These are phyloP conservation scores for Silurus glanis DNA, from an alignment of 2,113 vertebrate species.

Conservation along the genomic window DNA sequence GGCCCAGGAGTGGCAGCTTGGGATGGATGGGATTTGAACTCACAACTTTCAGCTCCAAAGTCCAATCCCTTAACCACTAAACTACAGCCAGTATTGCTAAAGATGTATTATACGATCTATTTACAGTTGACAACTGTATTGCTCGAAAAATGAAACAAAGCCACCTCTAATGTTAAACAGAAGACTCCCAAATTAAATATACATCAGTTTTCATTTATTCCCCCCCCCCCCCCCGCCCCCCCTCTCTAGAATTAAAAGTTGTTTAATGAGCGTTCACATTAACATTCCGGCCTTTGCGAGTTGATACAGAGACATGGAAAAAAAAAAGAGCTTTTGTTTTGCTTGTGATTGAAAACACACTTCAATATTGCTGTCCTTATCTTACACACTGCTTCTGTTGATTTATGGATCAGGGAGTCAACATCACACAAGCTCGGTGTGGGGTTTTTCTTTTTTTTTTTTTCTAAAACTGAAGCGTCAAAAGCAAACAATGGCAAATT, in stretches of 20 bases:
- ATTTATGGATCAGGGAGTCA: constrained; percentile 31
- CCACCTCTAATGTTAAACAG: background rate
- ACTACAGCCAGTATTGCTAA: too few relatives aligned
- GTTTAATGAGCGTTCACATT: background rate
- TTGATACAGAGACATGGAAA: constrained; percentile 1
- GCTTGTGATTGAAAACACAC: constrained; percentile 5
- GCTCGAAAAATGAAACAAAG: background rate
- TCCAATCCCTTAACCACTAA: too few relatives aligned
- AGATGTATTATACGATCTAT: too few relatives aligned
- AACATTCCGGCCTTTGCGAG: background rate
- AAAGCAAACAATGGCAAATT: background rate
- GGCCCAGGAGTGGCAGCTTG: too few relatives aligned
- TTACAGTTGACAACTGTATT: background rate
- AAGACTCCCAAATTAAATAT: background rate
- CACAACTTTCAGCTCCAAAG: too few relatives aligned
- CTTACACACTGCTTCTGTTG: constrained; percentile 26
- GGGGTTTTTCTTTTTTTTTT: background rate
- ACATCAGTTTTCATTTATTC: background rate
- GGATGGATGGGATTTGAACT: too few relatives aligned
- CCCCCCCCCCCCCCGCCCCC: too few relatives aligned
- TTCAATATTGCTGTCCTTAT: constrained; percentile 20
- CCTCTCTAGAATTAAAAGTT: background rate
- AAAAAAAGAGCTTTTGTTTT: background rate
- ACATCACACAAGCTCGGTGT: background rate
- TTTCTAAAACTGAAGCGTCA: background rate